Evolutionary conservation across 1,140 invertebrate genomes (phyloP).

Genomic region (Drosophila willistoni): DNA sequence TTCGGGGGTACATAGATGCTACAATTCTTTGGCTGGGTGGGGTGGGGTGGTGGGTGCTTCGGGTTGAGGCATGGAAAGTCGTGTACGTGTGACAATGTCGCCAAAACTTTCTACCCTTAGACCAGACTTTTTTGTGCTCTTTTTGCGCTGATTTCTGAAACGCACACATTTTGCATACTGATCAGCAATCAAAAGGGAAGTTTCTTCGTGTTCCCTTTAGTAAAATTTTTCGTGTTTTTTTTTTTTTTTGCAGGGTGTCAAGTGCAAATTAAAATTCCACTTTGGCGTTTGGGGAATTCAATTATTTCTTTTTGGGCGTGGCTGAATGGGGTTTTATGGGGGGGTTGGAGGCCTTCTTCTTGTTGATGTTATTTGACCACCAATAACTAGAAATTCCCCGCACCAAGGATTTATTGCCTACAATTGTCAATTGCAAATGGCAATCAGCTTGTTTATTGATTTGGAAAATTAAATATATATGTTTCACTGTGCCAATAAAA

Average conservation of each 20-base stretch:
- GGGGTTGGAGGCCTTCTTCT: neutral
- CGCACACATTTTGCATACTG: constrained; percentile 81
- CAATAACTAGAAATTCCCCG: constrained; percentile 52
- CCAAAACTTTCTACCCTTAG: constrained; percentile 4
- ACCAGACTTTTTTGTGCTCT: constrained; percentile 18
- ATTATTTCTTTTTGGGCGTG: constrained; percentile 63
- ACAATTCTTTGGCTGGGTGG: no score
- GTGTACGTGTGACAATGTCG: constrained; percentile 72
- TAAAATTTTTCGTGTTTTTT: neutral
- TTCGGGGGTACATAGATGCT: constrained; percentile 31
- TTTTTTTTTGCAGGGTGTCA: constrained; percentile 22
- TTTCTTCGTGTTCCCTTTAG: constrained; percentile 16
- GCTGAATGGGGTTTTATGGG: constrained; percentile 17
- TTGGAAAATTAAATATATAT: constrained; percentile 82
- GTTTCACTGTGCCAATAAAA: constrained; percentile 47
- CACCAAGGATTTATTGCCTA: constrained; percentile 63
- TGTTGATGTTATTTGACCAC: constrained; percentile 49
- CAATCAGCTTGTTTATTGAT: constrained; percentile 80
- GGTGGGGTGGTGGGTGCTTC: neutral
- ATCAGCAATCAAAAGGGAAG: constrained; percentile 69
- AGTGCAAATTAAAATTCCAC: constrained; percentile 77
- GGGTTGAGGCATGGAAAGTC: constrained; percentile 39
- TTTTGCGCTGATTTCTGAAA: constrained; percentile 75
- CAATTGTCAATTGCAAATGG: constrained; percentile 74
- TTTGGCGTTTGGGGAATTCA: constrained; percentile 81